Conservation (phyloP, 2,888 invertebrate species). For the Morpho helenor region DNA sequence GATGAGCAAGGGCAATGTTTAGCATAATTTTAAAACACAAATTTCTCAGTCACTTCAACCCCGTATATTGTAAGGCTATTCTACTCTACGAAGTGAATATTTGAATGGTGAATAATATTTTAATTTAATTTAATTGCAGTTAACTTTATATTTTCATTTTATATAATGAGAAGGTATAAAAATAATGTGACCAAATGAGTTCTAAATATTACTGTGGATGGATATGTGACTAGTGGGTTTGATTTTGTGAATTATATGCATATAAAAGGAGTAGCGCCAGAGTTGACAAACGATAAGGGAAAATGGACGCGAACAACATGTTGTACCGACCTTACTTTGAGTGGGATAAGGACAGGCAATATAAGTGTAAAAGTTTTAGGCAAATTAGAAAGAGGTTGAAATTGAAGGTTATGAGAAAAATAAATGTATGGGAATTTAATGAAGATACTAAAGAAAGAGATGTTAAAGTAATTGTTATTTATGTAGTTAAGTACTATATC, state of each 20-base stretch:
- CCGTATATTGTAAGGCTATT: too few relatives aligned
- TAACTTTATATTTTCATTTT: background rate
- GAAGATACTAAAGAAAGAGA: background rate
- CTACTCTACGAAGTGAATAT: too few relatives aligned
- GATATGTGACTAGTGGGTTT: too few relatives aligned
- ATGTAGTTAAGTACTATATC: background rate
- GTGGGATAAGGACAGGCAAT: background rate
- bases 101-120: background rate
- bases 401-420: background rate
- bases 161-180: background rate
- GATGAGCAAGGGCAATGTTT: slow-evolving; percentile 12
- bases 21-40: slow-evolving; percentile 13
- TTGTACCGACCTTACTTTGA: too few relatives aligned
- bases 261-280: too few relatives aligned
- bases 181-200: background rate
- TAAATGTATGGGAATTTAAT: background rate
- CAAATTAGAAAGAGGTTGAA: too few relatives aligned
- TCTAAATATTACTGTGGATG: too few relatives aligned
- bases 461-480: background rate
- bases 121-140: background rate
- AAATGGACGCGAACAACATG: too few relatives aligned
- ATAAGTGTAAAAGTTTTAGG: too few relatives aligned
- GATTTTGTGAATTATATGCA: too few relatives aligned
- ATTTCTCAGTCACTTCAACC: background rate
- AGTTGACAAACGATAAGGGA: too few relatives aligned